phyloP scores from a whole-genome alignment of 2,797 vertebrate genomes.

The Alauda arvensis region DNA sequence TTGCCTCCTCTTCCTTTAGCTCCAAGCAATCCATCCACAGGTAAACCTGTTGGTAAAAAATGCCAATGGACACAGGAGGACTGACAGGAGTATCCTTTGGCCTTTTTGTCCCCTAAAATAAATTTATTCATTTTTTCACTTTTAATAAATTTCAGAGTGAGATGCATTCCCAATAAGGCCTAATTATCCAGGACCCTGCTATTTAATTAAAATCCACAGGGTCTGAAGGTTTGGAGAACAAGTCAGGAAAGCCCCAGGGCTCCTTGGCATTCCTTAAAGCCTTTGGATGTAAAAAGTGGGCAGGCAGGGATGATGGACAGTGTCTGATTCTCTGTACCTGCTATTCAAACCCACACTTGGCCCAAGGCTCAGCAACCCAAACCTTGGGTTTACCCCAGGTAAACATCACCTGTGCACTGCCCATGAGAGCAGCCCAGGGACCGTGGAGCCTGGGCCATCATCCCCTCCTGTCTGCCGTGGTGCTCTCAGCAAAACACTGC shows the following conservation, averaged over 20 bases:
- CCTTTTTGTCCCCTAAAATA: not conserved
- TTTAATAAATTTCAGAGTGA: not conserved
- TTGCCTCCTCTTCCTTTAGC: not conserved
- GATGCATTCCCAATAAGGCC: not conserved
- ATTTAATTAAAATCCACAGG: not conserved
- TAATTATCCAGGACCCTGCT: not conserved
- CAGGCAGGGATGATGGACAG: not conserved
- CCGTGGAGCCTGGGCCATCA: not conserved
- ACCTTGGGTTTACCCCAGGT: not conserved
- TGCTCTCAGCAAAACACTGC: not conserved
- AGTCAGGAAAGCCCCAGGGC: not conserved
- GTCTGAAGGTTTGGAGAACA: not conserved
- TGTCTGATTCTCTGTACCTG: not conserved
- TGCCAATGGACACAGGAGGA: not conserved
- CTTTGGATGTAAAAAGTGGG: not conserved
- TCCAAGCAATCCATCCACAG: not conserved
- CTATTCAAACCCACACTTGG: not conserved
- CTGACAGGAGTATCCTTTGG: not conserved
- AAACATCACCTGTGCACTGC: fast-evolving
- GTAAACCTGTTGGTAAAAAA: not conserved
- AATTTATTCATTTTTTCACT: not conserved
- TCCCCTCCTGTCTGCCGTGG: not conserved
- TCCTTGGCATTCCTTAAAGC: not conserved
- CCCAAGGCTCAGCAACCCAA: not conserved
- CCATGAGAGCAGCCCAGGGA: not conserved